Base-by-base conservation (phyloP, 1,140 invertebrate species). In the Copidosoma floridanum region DNA sequence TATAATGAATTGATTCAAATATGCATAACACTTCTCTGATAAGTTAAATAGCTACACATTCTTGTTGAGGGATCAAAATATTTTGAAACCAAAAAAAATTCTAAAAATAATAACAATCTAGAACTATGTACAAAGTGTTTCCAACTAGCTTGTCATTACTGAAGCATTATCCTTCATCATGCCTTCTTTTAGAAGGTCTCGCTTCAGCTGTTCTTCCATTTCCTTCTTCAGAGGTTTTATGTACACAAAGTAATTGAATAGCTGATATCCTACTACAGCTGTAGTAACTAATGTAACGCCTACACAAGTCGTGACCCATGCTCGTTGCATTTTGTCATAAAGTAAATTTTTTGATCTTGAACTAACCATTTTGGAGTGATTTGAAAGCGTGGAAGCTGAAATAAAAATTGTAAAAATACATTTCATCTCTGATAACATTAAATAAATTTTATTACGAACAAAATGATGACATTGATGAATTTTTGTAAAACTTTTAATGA, bases 121-220 rank as follows among this genome's bases (percentile, higher is more conserved):
- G 54, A 62, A 50, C 32, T 27, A 65, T 8, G 29, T 32, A 65
- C 37, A 56, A 40, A 20, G 38, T 37, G 21, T 24, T 20, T 16
- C 61, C 47, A 43, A 20, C 16, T 59, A 16, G n/a, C 6, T 57
- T 58, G 53, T 57, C 40, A 41, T 26, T 44, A 37, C 40, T 20
- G n/a, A 29, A 53, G 18, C 54, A 38, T 54, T 14, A 40, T 46
- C 14, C 24, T 57, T n/a, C 27, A 43, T 63, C 51, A 21, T 64
- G 29, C 75, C 77, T 67, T 77, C 76, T 20, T 44, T 26, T 21
- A 79, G 44, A 1, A 78, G 52, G 38, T 72, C 67, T 47, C 68
- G 46, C 24, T 71, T 11, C 1, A 24, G 6, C 40, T 64, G 27
- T 38, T 65, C 4, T 26, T 59, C 18, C 1, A 62, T 10, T 18